These are phyloP conservation scores for Mus caroli DNA, from an alignment of 2,797 vertebrate genomes.

Conservation along the genomic window DNA sequence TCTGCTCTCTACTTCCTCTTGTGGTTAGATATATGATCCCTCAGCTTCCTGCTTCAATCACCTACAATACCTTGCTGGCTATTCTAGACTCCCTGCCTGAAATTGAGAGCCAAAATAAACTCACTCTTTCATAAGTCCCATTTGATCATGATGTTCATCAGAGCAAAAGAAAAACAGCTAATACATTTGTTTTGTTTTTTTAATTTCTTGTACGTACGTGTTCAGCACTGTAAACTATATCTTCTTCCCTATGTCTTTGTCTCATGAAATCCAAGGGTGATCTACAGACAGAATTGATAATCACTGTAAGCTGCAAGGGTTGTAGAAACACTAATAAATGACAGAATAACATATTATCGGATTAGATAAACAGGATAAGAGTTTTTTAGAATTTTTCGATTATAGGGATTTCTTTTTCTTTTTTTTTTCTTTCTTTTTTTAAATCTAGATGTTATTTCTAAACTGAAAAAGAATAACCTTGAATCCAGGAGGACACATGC, in stretches of 20 bases:
- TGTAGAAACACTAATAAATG: neutral
- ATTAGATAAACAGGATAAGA: neutral
- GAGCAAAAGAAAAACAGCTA: neutral
- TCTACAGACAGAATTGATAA: neutral
- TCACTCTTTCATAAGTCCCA: neutral
- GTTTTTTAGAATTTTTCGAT: neutral
- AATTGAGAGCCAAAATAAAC: neutral
- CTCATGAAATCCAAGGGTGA: neutral
- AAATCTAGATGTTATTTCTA: slow-evolving; percentile 17
- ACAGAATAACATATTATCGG: neutral
- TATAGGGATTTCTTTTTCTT: neutral
- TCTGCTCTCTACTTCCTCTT: neutral
- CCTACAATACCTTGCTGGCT: too few species aligned
- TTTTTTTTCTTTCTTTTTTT: neutral
- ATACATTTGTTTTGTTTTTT: neutral
- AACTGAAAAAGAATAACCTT: neutral
- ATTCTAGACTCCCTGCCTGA: neutral
- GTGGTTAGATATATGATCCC: neutral
- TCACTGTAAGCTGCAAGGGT: neutral
- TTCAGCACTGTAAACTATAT: neutral
- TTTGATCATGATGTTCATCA: neutral
- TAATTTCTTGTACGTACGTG: neutral
- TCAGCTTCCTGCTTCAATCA: neutral
- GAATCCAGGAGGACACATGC: neutral
- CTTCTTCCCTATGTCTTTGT: neutral